A percentile compares a stretch with the other conserved stretches of the same genome.
Evolutionary conservation across 1,140 invertebrate genomes (phyloP).

Genomic region (Reticulitermes speratus): DNA sequence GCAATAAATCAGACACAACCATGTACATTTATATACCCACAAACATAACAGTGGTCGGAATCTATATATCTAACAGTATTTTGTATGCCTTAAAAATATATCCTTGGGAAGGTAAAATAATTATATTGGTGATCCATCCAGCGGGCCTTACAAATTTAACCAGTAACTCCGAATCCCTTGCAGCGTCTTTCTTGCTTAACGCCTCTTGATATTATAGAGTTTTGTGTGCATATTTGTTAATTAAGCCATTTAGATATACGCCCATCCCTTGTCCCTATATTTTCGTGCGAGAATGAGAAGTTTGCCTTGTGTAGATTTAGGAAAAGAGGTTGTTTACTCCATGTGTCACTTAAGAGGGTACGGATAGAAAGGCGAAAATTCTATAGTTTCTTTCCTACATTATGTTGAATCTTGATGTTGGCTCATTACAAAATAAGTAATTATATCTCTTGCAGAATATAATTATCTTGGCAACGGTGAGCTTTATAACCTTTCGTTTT

Average conservation of each 20-base stretch:
- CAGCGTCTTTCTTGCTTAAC: neutral
- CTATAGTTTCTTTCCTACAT: neutral
- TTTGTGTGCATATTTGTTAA: neutral
- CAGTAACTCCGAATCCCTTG: neutral
- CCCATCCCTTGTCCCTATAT: neutral
- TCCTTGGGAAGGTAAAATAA: neutral
- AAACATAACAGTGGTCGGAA: neutral
- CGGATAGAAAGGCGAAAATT: neutral
- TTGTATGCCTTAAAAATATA: neutral
- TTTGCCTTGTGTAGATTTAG: neutral
- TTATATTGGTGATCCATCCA: neutral
- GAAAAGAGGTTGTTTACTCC: constrained; percentile 1
- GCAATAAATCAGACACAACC: neutral
- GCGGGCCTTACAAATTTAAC: neutral
- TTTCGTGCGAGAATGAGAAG: neutral
- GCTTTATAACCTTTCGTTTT: neutral
- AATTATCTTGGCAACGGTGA: neutral
- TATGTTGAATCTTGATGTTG: neutral
- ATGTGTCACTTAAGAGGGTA: neutral
- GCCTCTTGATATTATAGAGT: neutral
- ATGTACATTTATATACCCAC: neutral
- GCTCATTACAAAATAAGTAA: neutral
- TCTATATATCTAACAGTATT: neutral
- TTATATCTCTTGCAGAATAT: neutral
- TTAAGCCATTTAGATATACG: neutral